Base-by-base conservation (phyloP, 2,113 vertebrate genomes). In the Muscicapa adusta region DNA sequence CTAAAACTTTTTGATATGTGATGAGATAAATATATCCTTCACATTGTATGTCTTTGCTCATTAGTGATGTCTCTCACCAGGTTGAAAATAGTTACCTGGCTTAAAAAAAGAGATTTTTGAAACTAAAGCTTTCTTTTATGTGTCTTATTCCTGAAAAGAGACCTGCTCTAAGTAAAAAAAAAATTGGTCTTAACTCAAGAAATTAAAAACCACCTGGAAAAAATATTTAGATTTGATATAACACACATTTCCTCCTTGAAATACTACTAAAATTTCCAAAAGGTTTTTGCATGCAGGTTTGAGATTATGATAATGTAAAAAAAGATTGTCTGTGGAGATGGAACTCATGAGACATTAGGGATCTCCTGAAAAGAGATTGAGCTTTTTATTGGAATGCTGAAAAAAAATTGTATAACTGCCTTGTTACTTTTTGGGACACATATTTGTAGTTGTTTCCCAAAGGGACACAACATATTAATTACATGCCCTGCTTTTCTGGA, bases 391-490 rank as follows among this genome's bases (percentile, higher is more conserved):
- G 24, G 61, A 65, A 75, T 68, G 26, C 2, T 65, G 43, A 53
- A 67, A 77, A 87, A 72, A 28, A 40, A 14, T 5, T 60, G 1
- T 20, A 18, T 75, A 61, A 89, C 60, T 58, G 18, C 8, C 7
- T 14, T 45, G 17, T 70, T 87, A 36, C 18, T 34, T 85, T n/a
- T 82, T 56, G 26, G 24, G 31, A 18, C 24, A 84, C 8, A 12
- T 3, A 33, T 79, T 80, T 91, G 22, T 62, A 94, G 36, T 23
- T 88, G 18, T 85, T 93, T 36, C 43, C 62, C 18, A 61, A 57
- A 74, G 36, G 40, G 47, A 76, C 50, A 56, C 4, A 75, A 40
- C 65, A n/a, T 84, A 89, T 88, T 96, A 96, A 95, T 93, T 91
- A 72, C 17, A 56, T 28, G 20, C 58, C 54, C 28, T 79, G 57